These are phyloP conservation scores for Psephotus haematonotus DNA, from an alignment of 2,113 vertebrate species.

Conservation along the genomic window DNA sequence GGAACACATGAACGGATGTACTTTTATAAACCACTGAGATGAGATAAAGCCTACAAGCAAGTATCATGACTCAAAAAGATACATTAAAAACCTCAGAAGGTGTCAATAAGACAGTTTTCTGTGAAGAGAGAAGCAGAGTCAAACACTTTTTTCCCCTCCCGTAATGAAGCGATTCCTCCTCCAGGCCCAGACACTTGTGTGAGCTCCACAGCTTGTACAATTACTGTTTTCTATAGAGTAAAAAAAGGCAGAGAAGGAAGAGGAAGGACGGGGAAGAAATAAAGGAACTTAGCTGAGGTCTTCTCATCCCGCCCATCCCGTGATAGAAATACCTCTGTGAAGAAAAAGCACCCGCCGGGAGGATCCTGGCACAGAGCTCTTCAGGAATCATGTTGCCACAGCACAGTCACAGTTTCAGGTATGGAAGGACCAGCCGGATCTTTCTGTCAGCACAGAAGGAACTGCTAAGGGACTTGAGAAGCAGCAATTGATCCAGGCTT, in stretches of 20 bases:
- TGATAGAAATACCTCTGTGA: fast-evolving
- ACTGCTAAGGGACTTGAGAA: background rate
- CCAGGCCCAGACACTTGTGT: background rate
- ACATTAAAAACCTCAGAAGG: background rate
- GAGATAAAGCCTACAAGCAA: background rate
- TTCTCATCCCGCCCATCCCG: background rate
- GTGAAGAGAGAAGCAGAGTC: background rate
- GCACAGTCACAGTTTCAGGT: background rate
- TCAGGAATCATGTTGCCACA: fast-evolving
- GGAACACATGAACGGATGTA: background rate
- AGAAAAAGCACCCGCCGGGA: fast-evolving
- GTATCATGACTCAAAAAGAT: background rate
- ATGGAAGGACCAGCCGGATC: background rate
- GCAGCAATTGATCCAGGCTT: background rate
- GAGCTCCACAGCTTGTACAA: background rate
- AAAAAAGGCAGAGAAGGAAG: background rate
- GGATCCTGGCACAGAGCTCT: background rate
- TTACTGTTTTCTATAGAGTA: background rate
- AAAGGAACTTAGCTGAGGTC: background rate
- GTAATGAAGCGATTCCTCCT: background rate
- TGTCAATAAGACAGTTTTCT: background rate
- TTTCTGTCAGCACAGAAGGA: background rate
- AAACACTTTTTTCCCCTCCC: background rate
- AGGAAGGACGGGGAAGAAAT: background rate
- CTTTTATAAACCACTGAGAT: background rate